A percentile compares a stretch with the other conserved stretches of the same genome.
Evolutionary conservation across 2,888 invertebrate species (phyloP).

Genomic region (Drosophila kambysellisi): DNA sequence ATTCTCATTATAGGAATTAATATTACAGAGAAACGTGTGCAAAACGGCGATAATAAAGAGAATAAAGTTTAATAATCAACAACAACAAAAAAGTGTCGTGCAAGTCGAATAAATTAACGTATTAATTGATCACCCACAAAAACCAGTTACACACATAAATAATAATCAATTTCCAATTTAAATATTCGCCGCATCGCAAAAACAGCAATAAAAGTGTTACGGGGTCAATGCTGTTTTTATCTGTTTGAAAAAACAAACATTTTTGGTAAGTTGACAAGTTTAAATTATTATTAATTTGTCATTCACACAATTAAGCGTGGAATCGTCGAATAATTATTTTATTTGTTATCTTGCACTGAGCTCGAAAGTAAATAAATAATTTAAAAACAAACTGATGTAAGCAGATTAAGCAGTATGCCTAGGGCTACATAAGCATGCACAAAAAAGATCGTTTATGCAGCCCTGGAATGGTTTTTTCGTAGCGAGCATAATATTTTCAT

Average conservation of each 20-base stretch:
- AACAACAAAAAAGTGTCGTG: constrained; percentile 40
- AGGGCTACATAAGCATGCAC: neutral
- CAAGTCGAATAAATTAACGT: constrained; percentile 38
- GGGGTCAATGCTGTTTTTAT: constrained; percentile 56
- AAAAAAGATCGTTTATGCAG: constrained; percentile 1
- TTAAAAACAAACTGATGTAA: constrained; percentile 1
- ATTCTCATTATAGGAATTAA: neutral
- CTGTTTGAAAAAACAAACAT: constrained; percentile 16
- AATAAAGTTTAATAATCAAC: constrained; percentile 38
- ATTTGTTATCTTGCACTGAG: constrained; percentile 3
- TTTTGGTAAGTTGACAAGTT: constrained; percentile 41
- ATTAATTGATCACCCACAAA: constrained; percentile 41
- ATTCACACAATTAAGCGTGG: constrained; percentile 20
- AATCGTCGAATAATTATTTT: neutral
- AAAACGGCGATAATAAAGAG: constrained; percentile 9
- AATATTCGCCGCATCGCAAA: constrained; percentile 33
- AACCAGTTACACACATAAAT: constrained; percentile 36
- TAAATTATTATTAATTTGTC: constrained; percentile 34
- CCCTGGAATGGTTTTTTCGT: neutral
- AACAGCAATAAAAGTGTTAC: constrained; percentile 45
- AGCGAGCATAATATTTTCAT: no score
- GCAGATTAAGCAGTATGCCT: neutral
- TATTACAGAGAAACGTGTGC: constrained; percentile 22
- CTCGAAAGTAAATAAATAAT: constrained; percentile 7
- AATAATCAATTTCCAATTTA: constrained; percentile 21